Percentiles rank a stretch among this genome's conserved stretches.
These are phyloP conservation scores for Eugnorisma glareosa DNA, from an alignment of 2,888 invertebrate species.

Conservation along the genomic window DNA sequence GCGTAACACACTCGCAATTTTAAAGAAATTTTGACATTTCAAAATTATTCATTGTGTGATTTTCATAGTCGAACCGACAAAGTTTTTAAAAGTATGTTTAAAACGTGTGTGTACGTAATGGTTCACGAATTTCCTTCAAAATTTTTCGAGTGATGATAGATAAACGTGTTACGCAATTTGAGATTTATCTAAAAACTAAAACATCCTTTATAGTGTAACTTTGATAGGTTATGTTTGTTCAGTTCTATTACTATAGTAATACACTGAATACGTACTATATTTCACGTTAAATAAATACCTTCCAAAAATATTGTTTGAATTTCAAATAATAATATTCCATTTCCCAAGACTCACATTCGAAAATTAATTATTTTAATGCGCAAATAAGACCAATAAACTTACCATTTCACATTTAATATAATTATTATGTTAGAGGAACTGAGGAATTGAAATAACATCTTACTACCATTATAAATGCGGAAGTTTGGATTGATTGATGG, in stretches of 20 bases:
- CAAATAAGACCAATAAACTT: conserved; percentile 37
- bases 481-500: background rate
- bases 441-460: conserved; percentile 62
- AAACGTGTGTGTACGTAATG: no score
- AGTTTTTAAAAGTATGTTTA: no score
- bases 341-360: background rate
- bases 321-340: conserved; percentile 18
- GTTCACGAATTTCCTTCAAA: background rate
- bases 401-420: conserved; percentile 22
- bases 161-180: background rate
- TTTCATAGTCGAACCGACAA: background rate
- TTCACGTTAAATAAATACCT: conserved; percentile 7
- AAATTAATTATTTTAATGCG: conserved; percentile 33
- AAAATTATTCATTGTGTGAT: background rate
- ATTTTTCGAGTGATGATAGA: background rate
- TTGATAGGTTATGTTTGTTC: no score
- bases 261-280: background rate
- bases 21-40: background rate
- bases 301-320: conserved; percentile 8
- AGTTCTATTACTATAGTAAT: background rate
- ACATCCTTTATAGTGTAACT: background rate
- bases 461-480: background rate
- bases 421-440: conserved; percentile 18
- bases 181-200: background rate
- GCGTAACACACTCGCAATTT: background rate